Percentiles rank a stretch among this genome's conserved stretches.
Conservation (phyloP, 1,140 invertebrate species). For the Heliconius nattereri region DNA sequence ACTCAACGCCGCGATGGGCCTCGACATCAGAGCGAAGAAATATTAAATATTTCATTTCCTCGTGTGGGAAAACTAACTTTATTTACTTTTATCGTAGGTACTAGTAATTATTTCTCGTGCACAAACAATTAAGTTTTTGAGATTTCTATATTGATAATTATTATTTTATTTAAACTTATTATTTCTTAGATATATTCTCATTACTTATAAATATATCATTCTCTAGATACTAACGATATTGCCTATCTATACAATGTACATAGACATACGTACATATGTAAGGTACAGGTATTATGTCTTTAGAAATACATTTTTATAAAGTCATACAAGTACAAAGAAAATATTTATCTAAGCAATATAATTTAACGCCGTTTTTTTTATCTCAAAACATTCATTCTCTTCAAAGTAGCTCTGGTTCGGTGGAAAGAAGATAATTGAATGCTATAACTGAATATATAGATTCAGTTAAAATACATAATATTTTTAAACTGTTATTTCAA, state of each 20-base stretch:
- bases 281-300: background rate
- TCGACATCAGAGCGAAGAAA: too few species aligned
- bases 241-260: background rate
- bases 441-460: too few species aligned
- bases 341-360: too few species aligned
- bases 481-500: too few species aligned
- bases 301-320: background rate
- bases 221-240: background rate
- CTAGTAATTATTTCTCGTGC: background rate
- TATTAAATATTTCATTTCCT: too few species aligned
- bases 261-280: too few species aligned
- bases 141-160: background rate
- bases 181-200: background rate
- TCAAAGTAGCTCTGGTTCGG: too few species aligned
- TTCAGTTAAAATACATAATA: too few species aligned
- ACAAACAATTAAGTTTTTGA: background rate
- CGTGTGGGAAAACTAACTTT: background rate
- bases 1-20: too few species aligned
- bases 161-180: background rate
- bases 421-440: too few species aligned
- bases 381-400: too few species aligned
- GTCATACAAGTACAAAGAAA: background rate
- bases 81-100: background rate
- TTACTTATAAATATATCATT: background rate
- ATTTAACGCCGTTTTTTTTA: too few species aligned